Evolutionary conservation across 2,888 invertebrate genomes (phyloP).

Genomic region (Epistrophe grossulariae): DNA sequence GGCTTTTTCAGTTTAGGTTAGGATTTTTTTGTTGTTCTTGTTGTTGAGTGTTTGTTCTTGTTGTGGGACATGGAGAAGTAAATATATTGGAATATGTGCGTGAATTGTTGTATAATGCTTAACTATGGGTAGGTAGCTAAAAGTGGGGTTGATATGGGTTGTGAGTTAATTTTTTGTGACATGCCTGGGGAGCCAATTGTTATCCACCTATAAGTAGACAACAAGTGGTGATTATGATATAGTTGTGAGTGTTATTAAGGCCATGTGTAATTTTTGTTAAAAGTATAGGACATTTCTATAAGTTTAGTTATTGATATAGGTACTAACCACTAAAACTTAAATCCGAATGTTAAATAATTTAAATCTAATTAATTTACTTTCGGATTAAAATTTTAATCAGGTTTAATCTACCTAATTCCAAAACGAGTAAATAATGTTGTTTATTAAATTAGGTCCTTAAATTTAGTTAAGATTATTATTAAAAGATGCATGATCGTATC

Average conservation of each 20-base stretch:
- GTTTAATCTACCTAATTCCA: too few relatives aligned
- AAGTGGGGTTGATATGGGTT: background rate
- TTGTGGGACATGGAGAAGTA: background rate
- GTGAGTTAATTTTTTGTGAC: background rate
- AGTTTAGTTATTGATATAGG: too few relatives aligned
- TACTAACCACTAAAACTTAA: too few relatives aligned
- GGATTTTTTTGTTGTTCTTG: slow-evolving; percentile 7
- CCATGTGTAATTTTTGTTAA: background rate
- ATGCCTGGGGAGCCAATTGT: background rate
- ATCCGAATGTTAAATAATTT: too few relatives aligned
- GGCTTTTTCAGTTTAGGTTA: slow-evolving; percentile 14
- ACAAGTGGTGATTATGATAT: background rate
- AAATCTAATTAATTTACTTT: too few relatives aligned
- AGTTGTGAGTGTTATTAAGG: background rate
- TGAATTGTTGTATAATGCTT: background rate
- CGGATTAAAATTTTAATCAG: too few relatives aligned
- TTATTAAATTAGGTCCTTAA: too few relatives aligned
- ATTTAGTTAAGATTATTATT: too few relatives aligned
- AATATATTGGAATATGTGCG: slow-evolving; percentile 28
- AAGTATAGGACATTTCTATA: too few relatives aligned
- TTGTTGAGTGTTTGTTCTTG: background rate
- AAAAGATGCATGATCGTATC: too few relatives aligned
- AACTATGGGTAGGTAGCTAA: background rate
- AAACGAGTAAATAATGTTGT: too few relatives aligned
- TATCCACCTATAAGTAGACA: background rate